Evolutionary conservation across 2,888 invertebrate species (phyloP).

Genomic region (Xanthorhoe spadicearia): DNA sequence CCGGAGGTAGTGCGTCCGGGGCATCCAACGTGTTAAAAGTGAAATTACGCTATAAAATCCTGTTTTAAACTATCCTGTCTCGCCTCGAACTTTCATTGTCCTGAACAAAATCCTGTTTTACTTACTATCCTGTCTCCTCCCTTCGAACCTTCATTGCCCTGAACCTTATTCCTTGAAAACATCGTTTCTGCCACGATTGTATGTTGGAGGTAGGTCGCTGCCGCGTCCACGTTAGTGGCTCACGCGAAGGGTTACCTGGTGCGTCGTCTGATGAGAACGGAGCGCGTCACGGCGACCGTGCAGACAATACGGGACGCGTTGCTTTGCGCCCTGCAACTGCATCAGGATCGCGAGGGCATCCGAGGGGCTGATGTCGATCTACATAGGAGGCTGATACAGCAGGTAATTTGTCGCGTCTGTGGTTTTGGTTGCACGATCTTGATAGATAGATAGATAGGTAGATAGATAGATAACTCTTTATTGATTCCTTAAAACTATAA

Average conservation of each 20-base stretch:
- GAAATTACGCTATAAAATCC: too few relatives aligned
- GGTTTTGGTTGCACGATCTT: conserved; percentile 25
- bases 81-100: too few relatives aligned
- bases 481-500: too few relatives aligned
- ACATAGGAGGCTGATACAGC: conserved; percentile 89
- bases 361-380: conserved; percentile 88
- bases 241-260: conserved; percentile 91
- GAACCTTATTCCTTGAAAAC: background rate
- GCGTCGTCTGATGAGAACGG: conserved; percentile 91
- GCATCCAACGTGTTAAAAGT: too few relatives aligned
- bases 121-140: background rate
- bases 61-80: too few relatives aligned
- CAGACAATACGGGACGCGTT: conserved; percentile 92
- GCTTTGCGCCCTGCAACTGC: conserved; percentile 90
- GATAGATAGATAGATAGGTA: too few relatives aligned
- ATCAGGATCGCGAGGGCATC: conserved; percentile 85
- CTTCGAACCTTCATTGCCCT: background rate
- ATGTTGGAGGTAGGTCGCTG: conserved; percentile 72
- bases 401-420: conserved; percentile 64
- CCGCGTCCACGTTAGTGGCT: conserved; percentile 88
- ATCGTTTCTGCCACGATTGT: conserved; percentile 54
- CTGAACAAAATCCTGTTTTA: too few relatives aligned
- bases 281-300: conserved; percentile 91
- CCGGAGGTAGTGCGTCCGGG: too few relatives aligned
- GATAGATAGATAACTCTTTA: too few relatives aligned